A percentile compares a stretch with the other conserved stretches of the same genome.
phyloP scores from a whole-genome alignment of 2,888 invertebrate genomes.

The Coenonympha arcania region DNA sequence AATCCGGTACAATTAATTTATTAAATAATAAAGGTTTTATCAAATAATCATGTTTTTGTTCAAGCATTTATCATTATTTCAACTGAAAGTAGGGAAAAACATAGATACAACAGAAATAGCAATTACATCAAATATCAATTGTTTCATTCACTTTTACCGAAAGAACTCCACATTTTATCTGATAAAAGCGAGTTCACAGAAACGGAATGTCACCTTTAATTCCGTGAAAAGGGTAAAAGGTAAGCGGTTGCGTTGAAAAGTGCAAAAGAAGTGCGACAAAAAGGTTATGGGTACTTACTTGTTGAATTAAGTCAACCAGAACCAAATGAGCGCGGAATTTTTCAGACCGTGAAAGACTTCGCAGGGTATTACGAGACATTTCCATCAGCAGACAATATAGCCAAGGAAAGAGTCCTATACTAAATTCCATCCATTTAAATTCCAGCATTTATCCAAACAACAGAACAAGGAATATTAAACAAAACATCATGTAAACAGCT shows the following conservation, averaged over 20 bases:
- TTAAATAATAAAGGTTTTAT: no score
- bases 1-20: no score
- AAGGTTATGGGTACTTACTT: constrained; percentile 4
- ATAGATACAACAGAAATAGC: not conserved
- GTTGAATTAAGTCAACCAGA: not conserved
- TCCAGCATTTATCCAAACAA: no score
- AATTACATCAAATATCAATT: constrained; percentile 10
- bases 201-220: constrained; percentile 32
- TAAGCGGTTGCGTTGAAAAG: constrained; percentile 29
- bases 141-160: constrained; percentile 16
- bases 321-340: not conserved
- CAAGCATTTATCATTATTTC: not conserved
- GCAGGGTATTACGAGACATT: constrained; percentile 12
- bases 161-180: constrained; percentile 13
- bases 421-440: no score
- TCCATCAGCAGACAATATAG: no score
- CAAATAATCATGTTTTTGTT: no score
- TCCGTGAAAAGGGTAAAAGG: constrained; percentile 35
- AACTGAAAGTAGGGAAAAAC: not conserved
- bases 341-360: not conserved
- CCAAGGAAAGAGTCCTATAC: no score
- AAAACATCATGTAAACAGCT: no score
- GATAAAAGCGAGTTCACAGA: constrained; percentile 23
- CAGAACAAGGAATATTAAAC: no score
- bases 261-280: constrained; percentile 16